A percentile compares a stretch with the other conserved stretches of the same genome.
These are phyloP conservation scores for Thaumatotibia leucotreta DNA, from an alignment of 1,140 invertebrate genomes.

Conservation along the genomic window DNA sequence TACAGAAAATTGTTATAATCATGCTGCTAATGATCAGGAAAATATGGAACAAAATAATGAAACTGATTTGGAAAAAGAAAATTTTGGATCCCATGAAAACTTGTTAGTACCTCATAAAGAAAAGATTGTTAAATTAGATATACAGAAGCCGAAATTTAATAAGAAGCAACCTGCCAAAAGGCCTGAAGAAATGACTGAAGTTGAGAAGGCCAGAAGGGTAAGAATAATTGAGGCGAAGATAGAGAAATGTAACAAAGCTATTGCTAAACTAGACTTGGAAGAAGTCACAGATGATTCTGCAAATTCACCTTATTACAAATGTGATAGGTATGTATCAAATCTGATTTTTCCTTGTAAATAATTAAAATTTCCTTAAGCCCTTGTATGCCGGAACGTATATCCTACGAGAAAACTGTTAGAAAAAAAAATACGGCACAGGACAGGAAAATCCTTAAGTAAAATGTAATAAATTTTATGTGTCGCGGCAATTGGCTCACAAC, in stretches of 20 bases:
- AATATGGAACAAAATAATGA: neutral
- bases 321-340: constrained; percentile 38
- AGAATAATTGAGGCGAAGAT: constrained; percentile 35
- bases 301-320: constrained; percentile 38
- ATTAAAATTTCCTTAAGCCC: no score
- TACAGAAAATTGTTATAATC: neutral
- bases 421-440: no score
- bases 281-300: constrained; percentile 34
- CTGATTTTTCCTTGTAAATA: no score
- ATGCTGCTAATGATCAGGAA: neutral
- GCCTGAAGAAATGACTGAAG: constrained; percentile 15
- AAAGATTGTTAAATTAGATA: neutral
- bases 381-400: no score
- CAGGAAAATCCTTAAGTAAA: no score
- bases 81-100: neutral
- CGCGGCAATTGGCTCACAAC: no score
- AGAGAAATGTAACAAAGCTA: constrained; percentile 22
- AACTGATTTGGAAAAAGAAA: neutral
- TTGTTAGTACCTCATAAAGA: neutral
- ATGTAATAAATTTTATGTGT: no score
- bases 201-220: constrained; percentile 17
- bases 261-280: constrained; percentile 29
- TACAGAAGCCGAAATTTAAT: neutral
- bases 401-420: no score
- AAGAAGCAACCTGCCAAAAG: constrained; percentile 15